Conservation (phyloP, 1,140 invertebrate genomes). For the Zaprionus lachaisei region DNA sequence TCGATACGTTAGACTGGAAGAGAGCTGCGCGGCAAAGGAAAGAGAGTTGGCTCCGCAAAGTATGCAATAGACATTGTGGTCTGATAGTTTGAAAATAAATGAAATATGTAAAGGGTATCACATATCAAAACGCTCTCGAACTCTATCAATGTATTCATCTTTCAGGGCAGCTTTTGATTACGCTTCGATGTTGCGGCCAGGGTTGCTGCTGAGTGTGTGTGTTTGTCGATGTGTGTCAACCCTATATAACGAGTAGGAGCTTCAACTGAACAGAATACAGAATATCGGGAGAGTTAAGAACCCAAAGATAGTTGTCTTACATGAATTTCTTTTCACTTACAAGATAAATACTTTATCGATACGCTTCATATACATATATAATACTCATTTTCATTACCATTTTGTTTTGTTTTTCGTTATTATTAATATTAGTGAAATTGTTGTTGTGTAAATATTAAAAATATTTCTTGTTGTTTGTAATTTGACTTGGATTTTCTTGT, state of each 20-base stretch:
- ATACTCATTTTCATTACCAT: slow-evolving; percentile 43
- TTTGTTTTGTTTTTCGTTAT: slow-evolving; percentile 23
- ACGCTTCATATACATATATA: slow-evolving; percentile 36
- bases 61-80: not conserved
- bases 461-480: slow-evolving; percentile 58
- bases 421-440: slow-evolving; percentile 61
- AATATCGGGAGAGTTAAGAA: slow-evolving; percentile 1
- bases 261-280: slow-evolving; percentile 16
- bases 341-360: slow-evolving; percentile 17
- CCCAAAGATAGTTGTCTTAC: slow-evolving; percentile 10
- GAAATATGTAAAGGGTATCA: slow-evolving; percentile 31
- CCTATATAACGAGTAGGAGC: slow-evolving; percentile 17
- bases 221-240: slow-evolving; percentile 27
- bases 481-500: slow-evolving; percentile 67
- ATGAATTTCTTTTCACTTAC: slow-evolving; percentile 19
- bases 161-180: slow-evolving; percentile 28
- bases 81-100: slow-evolving; percentile 5
- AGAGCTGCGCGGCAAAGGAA: slow-evolving; percentile 41
- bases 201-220: slow-evolving; percentile 12
- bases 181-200: slow-evolving; percentile 38
- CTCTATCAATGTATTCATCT: not conserved
- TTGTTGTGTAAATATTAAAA: slow-evolving; percentile 71
- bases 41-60: not conserved
- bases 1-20: slow-evolving; percentile 47
- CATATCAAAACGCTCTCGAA: slow-evolving; percentile 35